Evolutionary conservation across 2,113 vertebrate species (phyloP).

Genomic region (Psilopsiagon aurifrons): DNA sequence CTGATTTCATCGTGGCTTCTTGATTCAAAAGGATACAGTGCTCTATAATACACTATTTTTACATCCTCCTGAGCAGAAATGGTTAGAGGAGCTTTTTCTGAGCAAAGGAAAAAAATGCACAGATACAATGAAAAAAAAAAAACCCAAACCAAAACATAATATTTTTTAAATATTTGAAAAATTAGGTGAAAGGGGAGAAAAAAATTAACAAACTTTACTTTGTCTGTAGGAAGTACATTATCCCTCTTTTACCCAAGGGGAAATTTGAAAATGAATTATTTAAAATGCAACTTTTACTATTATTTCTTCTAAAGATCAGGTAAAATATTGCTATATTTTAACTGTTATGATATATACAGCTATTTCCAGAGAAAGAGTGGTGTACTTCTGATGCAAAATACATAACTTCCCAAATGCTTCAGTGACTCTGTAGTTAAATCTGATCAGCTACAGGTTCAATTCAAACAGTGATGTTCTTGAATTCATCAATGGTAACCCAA

Average conservation of each 20-base stretch:
- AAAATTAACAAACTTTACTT: neutral
- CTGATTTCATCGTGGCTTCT: slow-evolving; percentile 97
- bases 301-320: neutral
- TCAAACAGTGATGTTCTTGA: neutral
- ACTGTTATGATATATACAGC: neutral
- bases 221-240: neutral
- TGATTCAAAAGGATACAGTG: slow-evolving; percentile 95
- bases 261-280: neutral
- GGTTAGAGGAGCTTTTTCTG: slow-evolving; percentile 84
- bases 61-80: slow-evolving; percentile 86
- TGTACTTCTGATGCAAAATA: neutral
- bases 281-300: neutral
- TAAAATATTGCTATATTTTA: neutral
- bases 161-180: neutral
- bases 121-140: neutral
- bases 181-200: neutral
- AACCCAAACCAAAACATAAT: neutral
- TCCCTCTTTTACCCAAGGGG: neutral
- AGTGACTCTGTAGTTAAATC: neutral
- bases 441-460: neutral
- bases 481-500: neutral
- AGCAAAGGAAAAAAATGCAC: neutral
- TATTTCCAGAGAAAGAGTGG: neutral
- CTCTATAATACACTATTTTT: slow-evolving; percentile 95
- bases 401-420: neutral